Base-by-base conservation (phyloP, 2,888 invertebrate species). In the Melanostoma mellinum region DNA sequence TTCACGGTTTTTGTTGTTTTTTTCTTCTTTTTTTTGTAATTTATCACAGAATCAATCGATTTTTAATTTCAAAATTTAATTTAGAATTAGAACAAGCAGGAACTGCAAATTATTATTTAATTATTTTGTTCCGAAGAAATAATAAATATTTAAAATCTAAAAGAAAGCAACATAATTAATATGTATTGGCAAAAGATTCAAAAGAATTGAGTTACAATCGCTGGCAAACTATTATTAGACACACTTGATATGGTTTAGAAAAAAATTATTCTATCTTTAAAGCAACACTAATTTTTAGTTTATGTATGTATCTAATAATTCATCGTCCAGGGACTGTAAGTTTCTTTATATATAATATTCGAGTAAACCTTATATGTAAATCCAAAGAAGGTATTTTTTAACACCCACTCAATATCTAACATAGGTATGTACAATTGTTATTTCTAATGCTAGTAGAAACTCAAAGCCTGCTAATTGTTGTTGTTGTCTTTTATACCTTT, bases 1-100 rank as follows among this genome's bases (percentile, higher is more conserved):
- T 48, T 65, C n/a, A 46, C 20, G 44, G 20, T 20, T 20, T 20
- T 20, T 20, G 20, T 20, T 20, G 20, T 20, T 20, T 20, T 20
- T 20, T 20, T 20, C 20, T 20, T 20, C 20, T 20, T 20, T 20
- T 20, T 40, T 38, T 33, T 52, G 40, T 58, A 56, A 33, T 76
- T 82, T 77, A 52, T 82, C 78, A 78, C 78, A 78, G 78, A 72
- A 78, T 67, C 72, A 60, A 78, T 78, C 78, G 78, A 78, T 78
- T 72, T 20, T 60, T 67, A 42, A 36, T 56, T 50, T 69, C 35
- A 33, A 60, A 35, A 46, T 56, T 53, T 33, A 58, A 69, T 65
- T 82, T 69, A 33, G 53, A 56, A 20, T 55, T 52, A 82, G 53
- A 78, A 61, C 63, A 53, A 77, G 77, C 63, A 82, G 82, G 68